Evolutionary conservation across 2,888 invertebrate species (phyloP).

Genomic region (Merodon equestris): DNA sequence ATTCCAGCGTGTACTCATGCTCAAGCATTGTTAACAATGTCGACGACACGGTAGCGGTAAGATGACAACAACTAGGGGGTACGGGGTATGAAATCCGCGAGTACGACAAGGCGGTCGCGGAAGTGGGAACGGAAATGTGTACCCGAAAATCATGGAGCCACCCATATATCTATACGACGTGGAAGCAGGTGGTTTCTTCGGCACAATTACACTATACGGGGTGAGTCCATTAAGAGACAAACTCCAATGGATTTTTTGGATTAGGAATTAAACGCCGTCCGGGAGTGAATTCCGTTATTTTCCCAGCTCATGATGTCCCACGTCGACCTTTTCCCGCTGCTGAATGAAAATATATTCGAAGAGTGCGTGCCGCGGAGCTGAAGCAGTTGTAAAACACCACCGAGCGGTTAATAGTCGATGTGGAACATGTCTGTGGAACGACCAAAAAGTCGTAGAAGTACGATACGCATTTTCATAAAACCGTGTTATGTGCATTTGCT

Average conservation of each 20-base stretch:
- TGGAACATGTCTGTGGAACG: not conserved
- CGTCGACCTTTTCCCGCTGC: not conserved
- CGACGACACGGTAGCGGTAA: no score
- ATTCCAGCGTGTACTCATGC: not conserved
- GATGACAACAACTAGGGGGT: no score
- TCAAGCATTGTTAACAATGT: constrained; percentile 12
- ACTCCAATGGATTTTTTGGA: constrained; percentile 38
- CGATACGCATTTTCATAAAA: constrained; percentile 40
- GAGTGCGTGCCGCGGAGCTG: not conserved
- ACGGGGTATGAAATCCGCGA: no score
- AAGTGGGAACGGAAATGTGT: constrained; percentile 36
- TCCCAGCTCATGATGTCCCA: no score
- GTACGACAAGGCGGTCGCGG: no score
- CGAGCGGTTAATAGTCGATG: constrained; percentile 10
- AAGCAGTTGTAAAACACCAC: constrained; percentile 12
- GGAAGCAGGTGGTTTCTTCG: constrained; percentile 53
- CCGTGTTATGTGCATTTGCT: constrained; percentile 65
- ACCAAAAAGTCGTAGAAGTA: no score
- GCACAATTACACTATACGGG: not conserved
- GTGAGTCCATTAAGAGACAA: constrained; percentile 36
- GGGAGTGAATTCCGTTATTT: constrained; percentile 53
- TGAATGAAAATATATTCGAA: no score
- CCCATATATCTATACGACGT: constrained; percentile 44
- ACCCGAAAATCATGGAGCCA: constrained; percentile 2
- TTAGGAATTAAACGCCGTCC: constrained; percentile 59